Conservation (phyloP, 2,113 vertebrate species). For the Plotosus lineatus region DNA sequence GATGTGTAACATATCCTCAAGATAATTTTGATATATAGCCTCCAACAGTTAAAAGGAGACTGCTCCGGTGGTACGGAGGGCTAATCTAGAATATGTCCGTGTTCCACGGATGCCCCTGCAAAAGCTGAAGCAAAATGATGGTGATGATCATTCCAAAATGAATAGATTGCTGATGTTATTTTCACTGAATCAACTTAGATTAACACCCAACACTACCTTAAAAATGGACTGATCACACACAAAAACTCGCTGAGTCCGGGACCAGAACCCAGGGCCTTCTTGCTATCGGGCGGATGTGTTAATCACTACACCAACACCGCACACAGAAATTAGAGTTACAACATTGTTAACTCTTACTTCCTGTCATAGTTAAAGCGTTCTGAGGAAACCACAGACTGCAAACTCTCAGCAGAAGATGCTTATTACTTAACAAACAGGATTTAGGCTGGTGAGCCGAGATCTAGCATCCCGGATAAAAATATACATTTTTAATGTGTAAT, state of each 20-base stretch:
- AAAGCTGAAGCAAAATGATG: too few relatives aligned
- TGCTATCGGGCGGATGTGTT: too few relatives aligned
- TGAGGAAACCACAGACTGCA: background rate
- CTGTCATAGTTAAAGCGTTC: background rate
- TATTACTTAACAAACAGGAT: background rate
- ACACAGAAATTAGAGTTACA: background rate
- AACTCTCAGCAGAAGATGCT: background rate
- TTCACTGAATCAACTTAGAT: too few relatives aligned
- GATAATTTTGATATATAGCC: slow-evolving; percentile 10
- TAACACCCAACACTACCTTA: too few relatives aligned
- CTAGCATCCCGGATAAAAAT: background rate
- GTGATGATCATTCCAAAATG: too few relatives aligned
- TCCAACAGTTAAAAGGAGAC: background rate
- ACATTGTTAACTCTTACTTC: background rate
- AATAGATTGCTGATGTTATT: too few relatives aligned
- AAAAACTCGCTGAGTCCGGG: too few relatives aligned
- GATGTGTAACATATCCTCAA: background rate
- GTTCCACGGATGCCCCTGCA: too few relatives aligned
- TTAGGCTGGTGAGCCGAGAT: background rate
- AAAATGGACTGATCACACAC: too few relatives aligned
- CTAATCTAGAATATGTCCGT: too few relatives aligned
- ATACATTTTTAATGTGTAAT: background rate
- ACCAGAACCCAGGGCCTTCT: too few relatives aligned
- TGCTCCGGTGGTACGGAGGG: background rate
- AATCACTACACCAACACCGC: too few relatives aligned